Evolutionary conservation across 2,113 vertebrate species (phyloP), one percentile per base, ranked within the genome.

Genomic region (Rallus limicola): DNA sequence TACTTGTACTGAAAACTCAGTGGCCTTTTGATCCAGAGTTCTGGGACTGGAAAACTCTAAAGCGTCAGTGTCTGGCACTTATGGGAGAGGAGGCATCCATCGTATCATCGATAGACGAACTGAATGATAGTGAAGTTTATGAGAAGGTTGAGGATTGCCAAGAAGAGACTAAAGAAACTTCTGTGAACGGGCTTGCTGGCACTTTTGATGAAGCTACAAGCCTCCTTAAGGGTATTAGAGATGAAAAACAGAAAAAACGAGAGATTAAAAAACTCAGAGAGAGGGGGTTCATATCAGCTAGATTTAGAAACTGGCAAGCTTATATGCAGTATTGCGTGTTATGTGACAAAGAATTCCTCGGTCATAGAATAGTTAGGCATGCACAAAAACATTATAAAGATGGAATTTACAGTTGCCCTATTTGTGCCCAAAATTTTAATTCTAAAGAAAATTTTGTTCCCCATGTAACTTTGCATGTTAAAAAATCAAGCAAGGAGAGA

Each of bases 1-100:
- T 99, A 85, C 98, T 99, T 79, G 99, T 99, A 63, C 98, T 99
- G 92, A 99, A 99, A 98, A 99, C 98, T 69, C 99, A 99, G 69
- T 99, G 99, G 99, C 99, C 99, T 95, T 99, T 99, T 97, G 99
- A 99, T 97, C 99, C 99, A 18, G 99, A 99, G 96, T 99, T 99
- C 95, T 99, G 99, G 99, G 99, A 99, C 97, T 99, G 99, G 99
- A 99, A 99, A 98, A 99, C 99, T 52, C 98, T 99, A 8, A 99
- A 99, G 89, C 99, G 99, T 21, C 98, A 99, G 5, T 99, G 99
- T 96, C 97, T 99, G 55, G 98, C 98, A 11, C 98, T 99, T 59
- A 99, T 99, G 99, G 99, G 99, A 28, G 99, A 99, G 94, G 99
- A 99, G 88, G 99, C 99, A 18, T 99, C 99, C 40, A 99, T 99